phyloP scores from a whole-genome alignment of 2,113 vertebrate species.

The Isichthys henryi region DNA sequence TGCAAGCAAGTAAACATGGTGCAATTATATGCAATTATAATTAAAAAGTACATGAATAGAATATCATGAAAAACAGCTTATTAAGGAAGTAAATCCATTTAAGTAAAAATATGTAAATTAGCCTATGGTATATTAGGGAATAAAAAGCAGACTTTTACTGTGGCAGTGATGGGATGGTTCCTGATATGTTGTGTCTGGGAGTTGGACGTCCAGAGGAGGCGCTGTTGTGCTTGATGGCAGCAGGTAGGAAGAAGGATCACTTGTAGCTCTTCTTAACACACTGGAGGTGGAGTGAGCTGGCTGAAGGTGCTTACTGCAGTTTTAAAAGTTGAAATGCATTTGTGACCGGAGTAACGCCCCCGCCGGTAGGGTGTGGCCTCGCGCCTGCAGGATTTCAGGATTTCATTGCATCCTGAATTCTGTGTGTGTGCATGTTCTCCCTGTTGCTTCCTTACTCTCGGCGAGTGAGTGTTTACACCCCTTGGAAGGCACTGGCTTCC shows the following conservation, averaged over 20 bases:
- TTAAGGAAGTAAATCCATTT: background rate
- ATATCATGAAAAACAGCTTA: background rate
- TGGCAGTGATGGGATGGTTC: background rate
- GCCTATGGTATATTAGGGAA: background rate
- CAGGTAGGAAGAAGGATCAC: background rate
- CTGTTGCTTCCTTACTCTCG: background rate
- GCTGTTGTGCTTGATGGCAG: background rate
- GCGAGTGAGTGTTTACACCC: background rate
- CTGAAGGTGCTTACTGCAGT: background rate
- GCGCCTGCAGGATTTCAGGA: background rate
- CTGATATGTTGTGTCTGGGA: background rate
- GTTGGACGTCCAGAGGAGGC: background rate
- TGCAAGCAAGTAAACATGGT: background rate
- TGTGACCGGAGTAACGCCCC: background rate
- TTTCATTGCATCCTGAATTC: background rate
- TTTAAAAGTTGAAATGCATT: background rate
- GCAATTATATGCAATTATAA: background rate
- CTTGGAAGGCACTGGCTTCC: background rate
- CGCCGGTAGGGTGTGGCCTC: background rate
- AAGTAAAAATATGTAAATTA: background rate
- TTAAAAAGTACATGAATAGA: background rate
- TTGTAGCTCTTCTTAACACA: background rate
- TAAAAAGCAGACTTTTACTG: background rate
- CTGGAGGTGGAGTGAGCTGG: background rate
- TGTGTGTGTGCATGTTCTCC: background rate